phyloP scores from a whole-genome alignment of 2,113 vertebrate species.

The Labrus mixtus region DNA sequence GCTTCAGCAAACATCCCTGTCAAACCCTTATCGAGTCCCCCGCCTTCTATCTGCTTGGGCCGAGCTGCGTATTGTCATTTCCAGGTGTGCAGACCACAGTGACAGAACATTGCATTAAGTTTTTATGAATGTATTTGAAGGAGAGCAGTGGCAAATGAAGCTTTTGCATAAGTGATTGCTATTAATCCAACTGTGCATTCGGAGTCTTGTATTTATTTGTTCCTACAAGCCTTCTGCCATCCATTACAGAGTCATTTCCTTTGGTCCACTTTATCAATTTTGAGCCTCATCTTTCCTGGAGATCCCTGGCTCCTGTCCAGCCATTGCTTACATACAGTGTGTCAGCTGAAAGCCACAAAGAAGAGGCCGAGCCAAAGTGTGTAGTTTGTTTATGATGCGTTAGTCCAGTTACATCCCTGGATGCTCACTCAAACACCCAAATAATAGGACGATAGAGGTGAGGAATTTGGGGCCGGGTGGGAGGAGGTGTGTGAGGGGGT shows the following conservation, averaged over 20 bases:
- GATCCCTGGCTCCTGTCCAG: constrained; percentile 58
- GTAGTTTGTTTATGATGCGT: constrained; percentile 22
- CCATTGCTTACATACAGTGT: constrained; percentile 29
- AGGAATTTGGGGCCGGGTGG: constrained; percentile 35
- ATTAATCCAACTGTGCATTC: constrained; percentile 58
- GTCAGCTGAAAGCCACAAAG: constrained; percentile 46
- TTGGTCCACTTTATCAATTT: constrained; percentile 68
- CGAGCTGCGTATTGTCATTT: constrained; percentile 42
- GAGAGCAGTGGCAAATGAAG: constrained; percentile 53
- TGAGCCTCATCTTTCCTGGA: constrained; percentile 61
- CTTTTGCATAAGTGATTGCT: constrained; percentile 52
- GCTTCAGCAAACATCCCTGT: constrained; percentile 60
- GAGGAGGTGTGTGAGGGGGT: not conserved
- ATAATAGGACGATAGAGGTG: constrained; percentile 45
- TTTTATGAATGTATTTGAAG: constrained; percentile 72
- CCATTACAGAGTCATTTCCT: constrained; percentile 68
- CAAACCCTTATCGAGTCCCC: constrained; percentile 45
- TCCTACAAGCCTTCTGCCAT: constrained; percentile 49
- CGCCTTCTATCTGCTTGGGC: constrained; percentile 37
- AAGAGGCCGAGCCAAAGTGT: constrained; percentile 16
- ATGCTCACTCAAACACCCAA: constrained; percentile 31
- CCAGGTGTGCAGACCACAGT: constrained; percentile 54
- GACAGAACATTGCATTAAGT: constrained; percentile 60
- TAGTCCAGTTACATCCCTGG: constrained; percentile 16
- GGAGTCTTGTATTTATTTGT: constrained; percentile 60